A percentile compares a stretch with the other conserved stretches of the same genome.
These are phyloP conservation scores for Eupithecia centaureata DNA, from an alignment of 2,888 invertebrate genomes.

Conservation along the genomic window DNA sequence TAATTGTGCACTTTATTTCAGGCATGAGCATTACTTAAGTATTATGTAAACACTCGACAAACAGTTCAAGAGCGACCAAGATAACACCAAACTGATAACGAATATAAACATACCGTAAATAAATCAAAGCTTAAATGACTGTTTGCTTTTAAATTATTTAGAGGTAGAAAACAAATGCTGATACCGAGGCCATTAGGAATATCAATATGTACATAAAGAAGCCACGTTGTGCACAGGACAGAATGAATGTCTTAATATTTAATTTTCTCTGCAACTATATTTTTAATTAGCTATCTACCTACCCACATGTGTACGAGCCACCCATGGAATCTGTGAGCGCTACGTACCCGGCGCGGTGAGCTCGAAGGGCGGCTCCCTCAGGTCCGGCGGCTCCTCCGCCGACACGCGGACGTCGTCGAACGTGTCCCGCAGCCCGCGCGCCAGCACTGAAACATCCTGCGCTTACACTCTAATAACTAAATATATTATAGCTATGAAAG, in stretches of 20 bases:
- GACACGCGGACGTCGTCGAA: constrained; percentile 89
- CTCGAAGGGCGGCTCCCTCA: constrained; percentile 90
- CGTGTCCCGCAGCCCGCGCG: constrained; percentile 86
- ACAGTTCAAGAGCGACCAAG: constrained; percentile 45
- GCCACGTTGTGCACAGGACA: too few species aligned
- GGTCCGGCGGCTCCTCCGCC: constrained; percentile 93
- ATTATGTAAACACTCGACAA: constrained; percentile 27
- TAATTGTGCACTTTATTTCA: too few species aligned
- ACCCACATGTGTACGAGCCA: too few species aligned
- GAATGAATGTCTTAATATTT: too few species aligned
- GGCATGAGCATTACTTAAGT: too few species aligned
- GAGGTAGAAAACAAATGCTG: neutral
- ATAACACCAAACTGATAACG: constrained; percentile 40
- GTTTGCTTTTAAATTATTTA: constrained; percentile 8
- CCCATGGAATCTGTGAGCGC: too few species aligned
- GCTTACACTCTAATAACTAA: neutral
- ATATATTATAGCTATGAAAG: neutral
- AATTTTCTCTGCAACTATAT: too few species aligned
- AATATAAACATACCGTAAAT: constrained; percentile 24
- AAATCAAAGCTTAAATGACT: constrained; percentile 21
- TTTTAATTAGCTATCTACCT: too few species aligned
- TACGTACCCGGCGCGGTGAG: constrained; percentile 90
- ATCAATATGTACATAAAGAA: too few species aligned
- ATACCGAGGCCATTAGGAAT: neutral
- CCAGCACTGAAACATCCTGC: constrained; percentile 85